A percentile compares a stretch with the other conserved stretches of the same genome.
Conservation (phyloP, 2,113 vertebrate species). For the Myiopsitta monachus region DNA sequence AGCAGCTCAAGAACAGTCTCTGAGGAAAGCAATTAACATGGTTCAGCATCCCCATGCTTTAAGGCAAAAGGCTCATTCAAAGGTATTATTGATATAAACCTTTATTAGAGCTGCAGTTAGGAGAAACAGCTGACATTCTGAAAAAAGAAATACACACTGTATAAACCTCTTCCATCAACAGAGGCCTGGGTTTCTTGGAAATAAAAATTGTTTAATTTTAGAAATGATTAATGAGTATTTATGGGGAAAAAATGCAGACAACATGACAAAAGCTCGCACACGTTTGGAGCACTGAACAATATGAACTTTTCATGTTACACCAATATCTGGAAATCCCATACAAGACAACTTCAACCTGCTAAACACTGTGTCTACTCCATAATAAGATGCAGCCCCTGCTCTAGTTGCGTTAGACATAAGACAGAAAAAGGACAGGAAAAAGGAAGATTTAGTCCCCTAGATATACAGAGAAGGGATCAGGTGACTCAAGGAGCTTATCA, state of each 20-base stretch:
- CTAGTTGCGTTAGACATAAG: neutral
- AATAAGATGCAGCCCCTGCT: neutral
- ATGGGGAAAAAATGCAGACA: neutral
- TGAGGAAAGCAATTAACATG: conserved; percentile 37
- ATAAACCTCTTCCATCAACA: neutral
- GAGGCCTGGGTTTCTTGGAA: neutral
- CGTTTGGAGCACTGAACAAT: neutral
- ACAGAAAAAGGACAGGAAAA: neutral
- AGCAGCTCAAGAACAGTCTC: conserved; percentile 67
- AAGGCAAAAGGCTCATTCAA: neutral
- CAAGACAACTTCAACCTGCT: neutral
- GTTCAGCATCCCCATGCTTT: neutral
- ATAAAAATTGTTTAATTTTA: neutral
- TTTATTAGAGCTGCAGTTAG: neutral
- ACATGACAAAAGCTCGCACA: neutral
- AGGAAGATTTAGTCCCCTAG: neutral
- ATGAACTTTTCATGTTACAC: neutral
- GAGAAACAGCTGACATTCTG: neutral
- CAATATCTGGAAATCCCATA: neutral
- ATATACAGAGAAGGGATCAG: neutral
- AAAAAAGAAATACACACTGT: neutral
- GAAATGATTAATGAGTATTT: neutral
- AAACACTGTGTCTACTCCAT: neutral
- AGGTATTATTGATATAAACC: neutral
- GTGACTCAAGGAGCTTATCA: neutral